Evolutionary conservation across 2,888 invertebrate genomes (phyloP).

Genomic region (Rhagophthalmus giganteus): DNA sequence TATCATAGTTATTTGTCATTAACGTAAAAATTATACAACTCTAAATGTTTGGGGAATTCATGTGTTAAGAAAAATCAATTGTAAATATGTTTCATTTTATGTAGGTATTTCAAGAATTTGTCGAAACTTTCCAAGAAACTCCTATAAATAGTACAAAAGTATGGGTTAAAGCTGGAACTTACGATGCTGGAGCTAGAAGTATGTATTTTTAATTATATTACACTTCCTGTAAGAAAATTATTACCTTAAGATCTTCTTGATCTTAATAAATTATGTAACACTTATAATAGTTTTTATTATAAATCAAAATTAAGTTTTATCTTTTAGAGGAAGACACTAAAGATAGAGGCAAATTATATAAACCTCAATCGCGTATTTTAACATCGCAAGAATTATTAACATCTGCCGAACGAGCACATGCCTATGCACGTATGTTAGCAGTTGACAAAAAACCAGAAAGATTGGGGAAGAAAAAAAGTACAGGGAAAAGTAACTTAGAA

Average conservation of each 20-base stretch:
- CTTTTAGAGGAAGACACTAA: slow-evolving; percentile 79
- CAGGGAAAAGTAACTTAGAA: slow-evolving; percentile 93
- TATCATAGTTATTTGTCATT: too few relatives aligned
- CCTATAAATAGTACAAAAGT: slow-evolving; percentile 80
- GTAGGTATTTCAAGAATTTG: slow-evolving; percentile 94
- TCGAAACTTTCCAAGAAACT: slow-evolving; percentile 92
- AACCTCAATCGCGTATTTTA: slow-evolving; percentile 79
- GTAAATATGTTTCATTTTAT: too few relatives aligned
- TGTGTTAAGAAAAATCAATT: too few relatives aligned
- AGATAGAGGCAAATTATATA: slow-evolving; percentile 90
- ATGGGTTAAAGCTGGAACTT: slow-evolving; percentile 98
- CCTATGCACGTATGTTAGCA: slow-evolving; percentile 67
- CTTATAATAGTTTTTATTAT: slow-evolving; percentile 2
- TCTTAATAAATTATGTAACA: background rate
- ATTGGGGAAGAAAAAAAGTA: slow-evolving; percentile 70
- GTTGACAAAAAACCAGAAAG: slow-evolving; percentile 69
- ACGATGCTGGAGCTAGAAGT: slow-evolving; percentile 93
- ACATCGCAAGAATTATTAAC: slow-evolving; percentile 59
- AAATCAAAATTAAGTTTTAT: slow-evolving; percentile 23
- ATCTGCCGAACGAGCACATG: slow-evolving; percentile 69
- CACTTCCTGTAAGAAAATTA: too few relatives aligned
- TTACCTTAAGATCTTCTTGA: too few relatives aligned
- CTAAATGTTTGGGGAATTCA: too few relatives aligned
- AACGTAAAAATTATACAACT: too few relatives aligned
- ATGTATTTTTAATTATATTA: slow-evolving; percentile 50